Base-by-base conservation (phyloP, 2,888 invertebrate species). In the Tipula helvola region DNA sequence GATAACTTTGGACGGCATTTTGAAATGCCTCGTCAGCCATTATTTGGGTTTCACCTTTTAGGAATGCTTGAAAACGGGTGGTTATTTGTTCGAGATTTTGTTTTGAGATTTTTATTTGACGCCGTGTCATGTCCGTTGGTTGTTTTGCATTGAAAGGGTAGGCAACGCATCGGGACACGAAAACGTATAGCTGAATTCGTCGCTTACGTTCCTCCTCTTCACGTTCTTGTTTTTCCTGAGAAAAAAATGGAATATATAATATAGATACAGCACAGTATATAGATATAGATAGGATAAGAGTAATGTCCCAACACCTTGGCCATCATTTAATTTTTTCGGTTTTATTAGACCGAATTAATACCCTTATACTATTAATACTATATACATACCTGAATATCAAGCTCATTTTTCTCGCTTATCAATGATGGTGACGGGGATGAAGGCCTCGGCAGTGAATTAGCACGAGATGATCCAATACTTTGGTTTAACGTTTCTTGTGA, bases 121-220 rank as follows among this genome's bases (percentile, higher is more conserved):
- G 93, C 90, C 97, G 94, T 2, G 98, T 98, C 98, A 99, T 98
- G 91, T 99, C 99, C 7, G 98, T 98, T 0, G 98, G 98, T 91
- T 99, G 99, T 92, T 99, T 99, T 12, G 99, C 98, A 92, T 99
- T 99, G 93, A 99, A 99, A 7, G 99, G 99, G 93, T 99, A 99
- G 7, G 99, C 98, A 90, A 99, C 95, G 92, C 99, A 98, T 90
- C 99, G 94, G 88, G 99, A 98, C 88, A 99, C 97, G 92, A 99
- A 99, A 88, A 99, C 99, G 92, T 99, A 99, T 71, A 99, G 93
- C 91, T 99, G 99, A 87, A 99, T 95, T 88, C 97, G 95, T 88
- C 96, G 95, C 91, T 99, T 99, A 88, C 98, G 95, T 90, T 99
- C 98, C 90, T 99, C 99, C 92, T 99, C 99, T 90, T 99, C 96